These are phyloP conservation scores for Falco berigora DNA, from an alignment of 2,797 vertebrate species.

Conservation along the genomic window DNA sequence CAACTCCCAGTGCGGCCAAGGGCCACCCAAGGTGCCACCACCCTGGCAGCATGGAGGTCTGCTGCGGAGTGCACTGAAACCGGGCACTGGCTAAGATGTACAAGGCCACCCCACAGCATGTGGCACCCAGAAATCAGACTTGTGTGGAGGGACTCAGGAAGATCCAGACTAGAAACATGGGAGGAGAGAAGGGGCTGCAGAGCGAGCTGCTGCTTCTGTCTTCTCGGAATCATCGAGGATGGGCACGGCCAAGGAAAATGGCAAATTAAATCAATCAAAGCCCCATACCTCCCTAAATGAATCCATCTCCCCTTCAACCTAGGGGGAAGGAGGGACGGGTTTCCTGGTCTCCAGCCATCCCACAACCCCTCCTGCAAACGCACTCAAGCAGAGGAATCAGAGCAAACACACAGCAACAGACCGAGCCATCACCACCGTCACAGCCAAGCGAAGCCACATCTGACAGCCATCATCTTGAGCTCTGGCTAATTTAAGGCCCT, in stretches of 20 bases:
- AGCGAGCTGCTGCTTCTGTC: neutral
- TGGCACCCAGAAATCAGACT: neutral
- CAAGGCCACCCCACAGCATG: neutral
- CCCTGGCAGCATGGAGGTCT: neutral
- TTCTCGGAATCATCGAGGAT: neutral
- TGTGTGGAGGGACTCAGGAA: neutral
- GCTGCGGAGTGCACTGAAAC: neutral
- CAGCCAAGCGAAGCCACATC: neutral
- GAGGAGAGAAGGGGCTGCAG: neutral
- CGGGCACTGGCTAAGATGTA: fast-evolving
- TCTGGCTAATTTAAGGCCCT: neutral
- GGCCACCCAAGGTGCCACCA: neutral
- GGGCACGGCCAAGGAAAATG: neutral
- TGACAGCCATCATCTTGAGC: fast-evolving
- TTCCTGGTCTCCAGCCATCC: neutral
- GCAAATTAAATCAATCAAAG: neutral
- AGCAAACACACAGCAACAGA: neutral
- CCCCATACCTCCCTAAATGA: neutral
- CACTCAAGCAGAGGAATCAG: neutral
- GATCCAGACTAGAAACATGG: neutral
- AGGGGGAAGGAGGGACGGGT: neutral
- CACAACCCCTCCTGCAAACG: neutral
- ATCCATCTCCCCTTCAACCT: neutral
- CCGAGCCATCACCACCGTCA: neutral
- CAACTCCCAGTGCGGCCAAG: neutral